Percentiles rank a stretch among this genome's conserved stretches.
Evolutionary conservation across 2,797 vertebrate species (phyloP).

Genomic region (Helarctos malayanus): DNA sequence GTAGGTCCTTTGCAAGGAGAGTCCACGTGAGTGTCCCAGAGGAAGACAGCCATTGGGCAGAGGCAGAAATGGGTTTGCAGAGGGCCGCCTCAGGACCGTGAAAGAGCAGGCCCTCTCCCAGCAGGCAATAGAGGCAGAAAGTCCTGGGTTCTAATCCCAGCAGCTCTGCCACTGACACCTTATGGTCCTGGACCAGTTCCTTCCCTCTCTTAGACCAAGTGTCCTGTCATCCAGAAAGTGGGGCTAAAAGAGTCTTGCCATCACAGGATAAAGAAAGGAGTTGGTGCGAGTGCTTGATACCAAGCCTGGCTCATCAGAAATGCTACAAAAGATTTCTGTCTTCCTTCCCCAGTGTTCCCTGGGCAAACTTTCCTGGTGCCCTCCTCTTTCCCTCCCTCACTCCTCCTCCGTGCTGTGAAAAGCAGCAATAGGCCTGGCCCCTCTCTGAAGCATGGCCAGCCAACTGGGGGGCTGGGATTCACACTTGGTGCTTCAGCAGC

Average conservation of each 20-base stretch:
- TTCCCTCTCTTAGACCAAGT: constrained; percentile 15
- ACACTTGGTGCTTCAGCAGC: neutral
- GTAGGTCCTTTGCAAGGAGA: neutral
- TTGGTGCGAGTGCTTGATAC: neutral
- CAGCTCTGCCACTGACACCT: neutral
- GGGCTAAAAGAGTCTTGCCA: neutral
- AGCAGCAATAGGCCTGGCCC: neutral
- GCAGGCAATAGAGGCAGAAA: neutral
- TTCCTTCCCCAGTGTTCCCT: neutral
- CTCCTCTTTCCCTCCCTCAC: neutral
- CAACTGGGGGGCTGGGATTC: neutral
- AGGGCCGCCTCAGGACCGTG: neutral
- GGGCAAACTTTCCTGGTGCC: neutral
- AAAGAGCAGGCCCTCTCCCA: neutral
- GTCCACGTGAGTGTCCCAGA: neutral
- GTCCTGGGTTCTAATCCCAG: constrained; percentile 4
- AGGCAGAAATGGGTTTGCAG: neutral
- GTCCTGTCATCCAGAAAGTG: neutral
- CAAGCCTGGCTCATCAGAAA: neutral
- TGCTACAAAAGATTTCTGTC: neutral
- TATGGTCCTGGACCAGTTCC: neutral
- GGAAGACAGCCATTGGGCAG: neutral
- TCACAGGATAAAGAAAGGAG: neutral
- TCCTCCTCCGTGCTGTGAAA: neutral
- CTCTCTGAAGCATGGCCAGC: neutral